A percentile compares a stretch with the other conserved stretches of the same genome.
Conservation (phyloP, 2,888 invertebrate genomes). For the Drosophila yooni region DNA sequence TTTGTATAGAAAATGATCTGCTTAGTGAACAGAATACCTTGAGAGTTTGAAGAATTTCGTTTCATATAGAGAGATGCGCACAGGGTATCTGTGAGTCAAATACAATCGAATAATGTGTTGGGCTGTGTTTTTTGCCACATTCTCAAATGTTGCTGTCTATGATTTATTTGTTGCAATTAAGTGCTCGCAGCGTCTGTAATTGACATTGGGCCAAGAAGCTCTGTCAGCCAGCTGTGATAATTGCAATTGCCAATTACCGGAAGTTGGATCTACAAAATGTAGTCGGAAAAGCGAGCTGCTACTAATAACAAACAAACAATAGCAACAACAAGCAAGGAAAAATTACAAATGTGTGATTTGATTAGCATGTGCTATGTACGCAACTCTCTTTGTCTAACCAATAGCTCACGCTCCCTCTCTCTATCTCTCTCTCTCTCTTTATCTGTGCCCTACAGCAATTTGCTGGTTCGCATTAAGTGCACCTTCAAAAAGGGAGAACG, state of each 20-base stretch:
- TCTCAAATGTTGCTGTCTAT: slow-evolving; percentile 32
- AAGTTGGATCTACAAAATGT: slow-evolving; percentile 38
- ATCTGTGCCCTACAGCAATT: slow-evolving; percentile 3
- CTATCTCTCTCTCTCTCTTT: background rate
- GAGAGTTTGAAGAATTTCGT: background rate
- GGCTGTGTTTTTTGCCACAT: slow-evolving; percentile 14
- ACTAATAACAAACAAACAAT: slow-evolving; percentile 11
- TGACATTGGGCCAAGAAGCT: slow-evolving; percentile 35
- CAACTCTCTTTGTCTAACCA: slow-evolving; percentile 1
- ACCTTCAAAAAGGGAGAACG: slow-evolving; percentile 17
- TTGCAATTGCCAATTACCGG: slow-evolving; percentile 47
- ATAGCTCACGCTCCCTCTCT: background rate
- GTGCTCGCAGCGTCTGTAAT: slow-evolving; percentile 41
- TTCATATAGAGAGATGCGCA: background rate
- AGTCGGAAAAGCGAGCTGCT: slow-evolving; percentile 29
- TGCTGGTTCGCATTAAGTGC: slow-evolving; percentile 15
- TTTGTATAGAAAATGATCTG: background rate
- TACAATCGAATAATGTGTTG: background rate
- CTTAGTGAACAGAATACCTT: background rate
- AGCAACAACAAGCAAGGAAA: slow-evolving; percentile 15
- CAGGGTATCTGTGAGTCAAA: slow-evolving; percentile 1
- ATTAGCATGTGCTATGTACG: slow-evolving; percentile 58
- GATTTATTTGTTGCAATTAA: slow-evolving; percentile 69
- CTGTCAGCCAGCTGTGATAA: slow-evolving; percentile 47
- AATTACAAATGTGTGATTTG: slow-evolving; percentile 60